These are phyloP conservation scores for Drosophila mulleri DNA, from an alignment of 2,888 invertebrate species.

Conservation along the genomic window DNA sequence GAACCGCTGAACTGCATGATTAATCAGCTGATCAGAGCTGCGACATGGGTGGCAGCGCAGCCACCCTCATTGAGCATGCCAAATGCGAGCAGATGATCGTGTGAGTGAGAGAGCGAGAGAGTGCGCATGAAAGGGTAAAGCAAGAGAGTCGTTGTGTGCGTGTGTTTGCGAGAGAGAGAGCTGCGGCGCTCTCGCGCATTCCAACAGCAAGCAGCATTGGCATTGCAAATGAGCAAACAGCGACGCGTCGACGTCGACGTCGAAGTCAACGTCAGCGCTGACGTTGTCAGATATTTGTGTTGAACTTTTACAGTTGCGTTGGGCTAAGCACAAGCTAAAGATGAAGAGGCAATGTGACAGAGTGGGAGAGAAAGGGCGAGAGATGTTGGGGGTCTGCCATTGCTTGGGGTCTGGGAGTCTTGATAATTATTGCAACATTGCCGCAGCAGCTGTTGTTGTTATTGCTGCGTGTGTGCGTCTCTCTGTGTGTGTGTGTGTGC, in stretches of 20 bases:
- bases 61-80: slow-evolving; percentile 47
- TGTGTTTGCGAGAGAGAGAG: background rate
- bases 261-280: slow-evolving; percentile 15
- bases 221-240: slow-evolving; percentile 53
- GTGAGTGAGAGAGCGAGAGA: slow-evolving; percentile 3
- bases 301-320: slow-evolving; percentile 57
- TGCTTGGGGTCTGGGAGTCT: slow-evolving; percentile 28
- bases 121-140: background rate
- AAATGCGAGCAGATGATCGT: slow-evolving; percentile 31
- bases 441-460: slow-evolving; percentile 22
- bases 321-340: slow-evolving; percentile 4
- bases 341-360: background rate
- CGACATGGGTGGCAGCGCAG: slow-evolving; percentile 25
- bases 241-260: background rate
- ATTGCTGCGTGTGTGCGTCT: background rate
- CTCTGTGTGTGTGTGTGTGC: slow-evolving; percentile 20
- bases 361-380: background rate
- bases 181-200: slow-evolving; percentile 38
- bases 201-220: slow-evolving; percentile 46
- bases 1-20: slow-evolving; percentile 45
- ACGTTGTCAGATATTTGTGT: slow-evolving; percentile 46
- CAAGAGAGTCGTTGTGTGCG: background rate
- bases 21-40: slow-evolving; percentile 37
- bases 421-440: slow-evolving; percentile 75
- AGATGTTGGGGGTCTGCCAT: background rate